phyloP scores from a whole-genome alignment of 1,140 invertebrate species.

The Temnothorax curvispinosus region DNA sequence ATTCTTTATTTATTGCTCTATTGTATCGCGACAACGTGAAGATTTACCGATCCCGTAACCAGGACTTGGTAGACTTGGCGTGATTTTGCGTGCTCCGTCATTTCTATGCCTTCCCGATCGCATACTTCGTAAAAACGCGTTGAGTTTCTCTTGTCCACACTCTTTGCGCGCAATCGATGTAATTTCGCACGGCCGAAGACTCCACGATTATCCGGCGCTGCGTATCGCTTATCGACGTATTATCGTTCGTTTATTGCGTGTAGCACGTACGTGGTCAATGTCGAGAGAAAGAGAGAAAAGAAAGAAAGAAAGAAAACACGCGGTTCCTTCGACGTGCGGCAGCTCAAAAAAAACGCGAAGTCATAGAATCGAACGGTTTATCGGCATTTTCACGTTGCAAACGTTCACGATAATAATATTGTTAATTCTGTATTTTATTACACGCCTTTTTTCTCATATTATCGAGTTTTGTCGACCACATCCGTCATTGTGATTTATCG shows the following conservation, averaged over 20 bases:
- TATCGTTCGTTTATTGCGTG: slow-evolving; percentile 47
- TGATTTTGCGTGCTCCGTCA: background rate
- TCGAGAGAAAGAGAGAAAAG: background rate
- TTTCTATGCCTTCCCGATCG: slow-evolving; percentile 9
- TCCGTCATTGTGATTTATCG: slow-evolving; percentile 78
- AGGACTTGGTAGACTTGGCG: background rate
- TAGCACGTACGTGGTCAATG: slow-evolving; percentile 16
- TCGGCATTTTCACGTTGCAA: background rate
- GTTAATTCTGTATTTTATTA: slow-evolving; percentile 28
- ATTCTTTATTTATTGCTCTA: slow-evolving; percentile 69
- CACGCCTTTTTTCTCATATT: slow-evolving; percentile 46
- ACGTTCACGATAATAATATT: background rate
- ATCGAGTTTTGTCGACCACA: slow-evolving; percentile 65
- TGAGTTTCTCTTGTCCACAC: slow-evolving; percentile 11
- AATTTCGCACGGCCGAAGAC: slow-evolving; percentile 4
- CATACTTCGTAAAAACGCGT: background rate
- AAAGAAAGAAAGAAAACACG: background rate
- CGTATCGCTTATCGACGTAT: background rate
- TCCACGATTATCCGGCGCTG: background rate
- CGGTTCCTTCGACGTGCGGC: slow-evolving; percentile 29
- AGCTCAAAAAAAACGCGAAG: slow-evolving; percentile 46
- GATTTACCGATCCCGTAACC: background rate
- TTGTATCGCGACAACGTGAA: slow-evolving; percentile 15
- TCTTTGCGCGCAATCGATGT: slow-evolving; percentile 4
- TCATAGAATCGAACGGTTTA: slow-evolving; percentile 11